Evolutionary conservation across 1,140 invertebrate species (phyloP).

Genomic region (Agrilus planipennis): DNA sequence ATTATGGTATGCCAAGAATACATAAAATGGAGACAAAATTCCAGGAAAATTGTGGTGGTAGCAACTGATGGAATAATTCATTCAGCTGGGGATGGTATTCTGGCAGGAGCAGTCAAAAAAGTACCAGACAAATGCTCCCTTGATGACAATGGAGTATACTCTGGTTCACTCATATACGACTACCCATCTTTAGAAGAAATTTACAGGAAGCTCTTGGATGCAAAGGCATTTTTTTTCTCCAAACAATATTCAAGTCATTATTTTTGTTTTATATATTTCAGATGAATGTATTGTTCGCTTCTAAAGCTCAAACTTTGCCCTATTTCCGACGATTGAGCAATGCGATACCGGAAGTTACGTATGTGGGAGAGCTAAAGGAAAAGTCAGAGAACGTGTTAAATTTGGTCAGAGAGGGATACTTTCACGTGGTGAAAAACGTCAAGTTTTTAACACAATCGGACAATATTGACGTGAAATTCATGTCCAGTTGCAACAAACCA

Average conservation of each 20-base stretch:
- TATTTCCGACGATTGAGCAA: constrained; percentile 41
- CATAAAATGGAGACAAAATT: constrained; percentile 32
- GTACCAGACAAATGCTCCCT: constrained; percentile 40
- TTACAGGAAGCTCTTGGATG: constrained; percentile 35
- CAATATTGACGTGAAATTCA: constrained; percentile 8
- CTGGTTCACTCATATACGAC: constrained; percentile 40
- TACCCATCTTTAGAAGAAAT: constrained; percentile 52
- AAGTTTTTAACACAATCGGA: constrained; percentile 1
- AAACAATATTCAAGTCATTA: background rate
- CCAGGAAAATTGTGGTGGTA: constrained; percentile 33
- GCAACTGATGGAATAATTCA: constrained; percentile 35
- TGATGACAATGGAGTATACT: constrained; percentile 41
- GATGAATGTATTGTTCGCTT: constrained; percentile 50
- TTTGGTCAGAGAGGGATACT: constrained; percentile 42
- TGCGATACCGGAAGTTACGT: constrained; percentile 41
- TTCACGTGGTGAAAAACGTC: constrained; percentile 6
- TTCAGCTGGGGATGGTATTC: constrained; percentile 36
- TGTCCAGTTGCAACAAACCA: constrained; percentile 11
- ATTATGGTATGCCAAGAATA: constrained; percentile 30
- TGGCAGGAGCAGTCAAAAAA: constrained; percentile 19
- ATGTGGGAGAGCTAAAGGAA: constrained; percentile 42
- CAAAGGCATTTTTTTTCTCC: background rate
- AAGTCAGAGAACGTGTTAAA: constrained; percentile 50
- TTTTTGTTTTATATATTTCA: constrained; percentile 15
- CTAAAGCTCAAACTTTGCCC: constrained; percentile 37